These are phyloP conservation scores for Ooceraea biroi DNA, from an alignment of 1,140 invertebrate genomes.

Conservation along the genomic window DNA sequence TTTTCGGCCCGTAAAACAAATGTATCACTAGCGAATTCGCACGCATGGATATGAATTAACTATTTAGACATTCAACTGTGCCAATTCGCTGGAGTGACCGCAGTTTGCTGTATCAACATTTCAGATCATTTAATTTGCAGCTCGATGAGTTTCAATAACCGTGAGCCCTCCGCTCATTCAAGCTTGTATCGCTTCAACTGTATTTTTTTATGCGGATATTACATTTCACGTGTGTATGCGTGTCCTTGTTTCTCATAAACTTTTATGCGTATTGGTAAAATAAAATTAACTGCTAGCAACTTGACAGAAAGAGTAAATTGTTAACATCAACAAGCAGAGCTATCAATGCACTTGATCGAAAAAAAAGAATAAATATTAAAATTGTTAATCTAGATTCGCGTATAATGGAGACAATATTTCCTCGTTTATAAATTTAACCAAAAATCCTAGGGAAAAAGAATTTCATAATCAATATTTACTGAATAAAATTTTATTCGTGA, in stretches of 20 bases:
- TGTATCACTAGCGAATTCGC: neutral
- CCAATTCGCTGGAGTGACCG: neutral
- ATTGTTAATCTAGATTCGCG: neutral
- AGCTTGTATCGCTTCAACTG: neutral
- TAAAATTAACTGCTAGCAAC: neutral
- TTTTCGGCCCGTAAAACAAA: neutral
- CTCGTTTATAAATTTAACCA: too few species aligned
- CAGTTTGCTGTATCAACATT: neutral
- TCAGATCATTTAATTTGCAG: slow-evolving; percentile 21
- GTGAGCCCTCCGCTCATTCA: neutral
- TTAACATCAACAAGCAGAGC: neutral
- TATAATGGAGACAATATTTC: too few species aligned
- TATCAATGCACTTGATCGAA: neutral
- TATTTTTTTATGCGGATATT: neutral
- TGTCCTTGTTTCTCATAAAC: neutral
- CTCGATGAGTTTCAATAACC: slow-evolving; percentile 9
- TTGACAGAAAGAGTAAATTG: neutral
- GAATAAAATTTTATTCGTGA: too few species aligned
- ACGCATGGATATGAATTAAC: neutral
- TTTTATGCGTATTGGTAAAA: neutral
- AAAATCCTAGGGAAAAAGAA: too few species aligned
- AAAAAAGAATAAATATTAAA: neutral
- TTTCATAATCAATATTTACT: too few species aligned
- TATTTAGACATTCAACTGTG: slow-evolving; percentile 1
- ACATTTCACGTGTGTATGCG: too few species aligned